Evolutionary conservation across 1,140 invertebrate genomes (phyloP).

Genomic region (Formica selysi): DNA sequence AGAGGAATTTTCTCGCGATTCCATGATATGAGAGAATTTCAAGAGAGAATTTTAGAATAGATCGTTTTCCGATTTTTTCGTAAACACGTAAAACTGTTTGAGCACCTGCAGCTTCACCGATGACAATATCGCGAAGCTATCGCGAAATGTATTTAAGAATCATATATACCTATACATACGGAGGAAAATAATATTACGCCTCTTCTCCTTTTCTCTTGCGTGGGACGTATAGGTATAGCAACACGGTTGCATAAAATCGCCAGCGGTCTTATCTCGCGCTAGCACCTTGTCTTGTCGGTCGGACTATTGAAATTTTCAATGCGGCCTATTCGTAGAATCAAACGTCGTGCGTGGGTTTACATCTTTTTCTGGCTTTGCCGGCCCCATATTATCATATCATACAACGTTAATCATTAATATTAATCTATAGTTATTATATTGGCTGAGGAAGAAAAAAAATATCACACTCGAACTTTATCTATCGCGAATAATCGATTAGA

Average conservation of each 20-base stretch:
- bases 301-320: slow-evolving; percentile 37
- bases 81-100: background rate
- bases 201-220: background rate
- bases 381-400: slow-evolving; percentile 1
- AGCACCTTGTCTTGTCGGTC: slow-evolving; percentile 22
- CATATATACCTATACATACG: background rate
- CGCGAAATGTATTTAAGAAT: background rate
- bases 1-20: background rate
- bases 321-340: background rate
- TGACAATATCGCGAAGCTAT: background rate
- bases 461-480: background rate
- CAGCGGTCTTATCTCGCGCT: slow-evolving; percentile 35
- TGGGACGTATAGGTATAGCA: slow-evolving; percentile 4
- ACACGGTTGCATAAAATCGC: slow-evolving; percentile 39
- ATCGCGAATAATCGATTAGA: background rate
- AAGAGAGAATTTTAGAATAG: background rate
- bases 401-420: background rate
- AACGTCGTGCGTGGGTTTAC: slow-evolving; percentile 9
- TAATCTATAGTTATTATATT: background rate
- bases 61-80: background rate
- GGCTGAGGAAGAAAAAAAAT: background rate
- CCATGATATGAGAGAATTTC: background rate
- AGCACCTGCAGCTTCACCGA: background rate
- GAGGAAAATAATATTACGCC: slow-evolving; percentile 27
- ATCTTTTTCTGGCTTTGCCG: background rate